Conservation (phyloP, 2,888 invertebrate species). For the Odontomyia ornata region DNA sequence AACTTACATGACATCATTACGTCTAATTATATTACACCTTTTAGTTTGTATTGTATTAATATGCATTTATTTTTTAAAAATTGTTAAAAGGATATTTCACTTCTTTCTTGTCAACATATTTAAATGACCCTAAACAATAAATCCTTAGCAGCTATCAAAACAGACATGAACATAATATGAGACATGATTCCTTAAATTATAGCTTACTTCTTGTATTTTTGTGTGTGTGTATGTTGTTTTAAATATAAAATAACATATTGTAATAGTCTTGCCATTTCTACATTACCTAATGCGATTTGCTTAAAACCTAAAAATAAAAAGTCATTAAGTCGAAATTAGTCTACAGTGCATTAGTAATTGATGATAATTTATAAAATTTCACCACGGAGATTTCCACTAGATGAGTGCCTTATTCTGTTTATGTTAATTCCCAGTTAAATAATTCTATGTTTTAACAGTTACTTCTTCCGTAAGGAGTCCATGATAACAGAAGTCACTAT, state of each 20-base stretch:
- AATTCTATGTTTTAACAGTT: not conserved
- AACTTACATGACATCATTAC: not conserved
- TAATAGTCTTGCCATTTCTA: constrained; percentile 7
- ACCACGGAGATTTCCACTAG: constrained; percentile 11
- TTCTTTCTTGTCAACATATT: not conserved
- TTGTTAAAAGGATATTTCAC: not conserved
- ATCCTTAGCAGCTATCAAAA: not conserved
- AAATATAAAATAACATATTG: constrained; percentile 14
- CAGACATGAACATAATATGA: constrained; percentile 4
- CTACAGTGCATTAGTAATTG: not conserved
- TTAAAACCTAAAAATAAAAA: not conserved
- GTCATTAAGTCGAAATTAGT: constrained; percentile 3
- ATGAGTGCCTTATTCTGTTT: not conserved
- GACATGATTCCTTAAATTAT: not conserved
- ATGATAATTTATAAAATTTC: constrained; percentile 26
- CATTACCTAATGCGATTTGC: not conserved
- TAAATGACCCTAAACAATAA: not conserved
- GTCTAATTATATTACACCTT: not conserved
- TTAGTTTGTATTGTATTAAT: not conserved
- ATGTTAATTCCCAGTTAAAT: not conserved
- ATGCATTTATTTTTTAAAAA: not conserved
- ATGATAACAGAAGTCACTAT: not conserved
- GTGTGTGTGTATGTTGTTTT: constrained; percentile 1
- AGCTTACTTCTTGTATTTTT: constrained; percentile 4
- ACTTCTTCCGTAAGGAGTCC: not conserved